Conservation (phyloP, 2,797 vertebrate genomes). For the Melanotaenia parkinsoni region DNA sequence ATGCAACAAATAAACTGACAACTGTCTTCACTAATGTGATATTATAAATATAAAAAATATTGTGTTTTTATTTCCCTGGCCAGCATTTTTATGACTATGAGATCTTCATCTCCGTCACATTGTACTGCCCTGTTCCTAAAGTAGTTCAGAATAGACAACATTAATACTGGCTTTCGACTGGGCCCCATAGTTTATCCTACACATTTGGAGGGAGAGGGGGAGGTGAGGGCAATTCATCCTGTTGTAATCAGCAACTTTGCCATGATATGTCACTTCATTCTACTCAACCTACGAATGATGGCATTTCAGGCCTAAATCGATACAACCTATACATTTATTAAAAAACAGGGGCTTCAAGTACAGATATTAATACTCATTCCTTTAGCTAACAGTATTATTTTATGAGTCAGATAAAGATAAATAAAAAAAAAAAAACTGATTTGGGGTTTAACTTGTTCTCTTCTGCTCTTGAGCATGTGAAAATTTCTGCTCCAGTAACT, state of each 20-base stretch:
- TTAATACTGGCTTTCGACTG: not conserved
- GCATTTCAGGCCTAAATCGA: no score
- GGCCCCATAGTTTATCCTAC: not conserved
- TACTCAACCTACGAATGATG: not conserved
- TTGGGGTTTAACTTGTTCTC: not conserved
- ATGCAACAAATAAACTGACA: no score
- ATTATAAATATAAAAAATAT: no score
- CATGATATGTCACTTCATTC: not conserved
- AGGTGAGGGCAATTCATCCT: not conserved
- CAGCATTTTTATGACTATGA: no score
- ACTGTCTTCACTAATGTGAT: no score
- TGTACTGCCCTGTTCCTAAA: not conserved
- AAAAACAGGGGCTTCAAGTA: not conserved
- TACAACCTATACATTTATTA: no score
- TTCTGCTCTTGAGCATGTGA: not conserved
- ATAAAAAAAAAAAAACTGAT: not conserved
- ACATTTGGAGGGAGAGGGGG: not conserved
- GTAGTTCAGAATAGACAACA: not conserved
- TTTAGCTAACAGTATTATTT: not conserved
- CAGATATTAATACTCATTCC: not conserved
- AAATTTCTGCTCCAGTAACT: not conserved
- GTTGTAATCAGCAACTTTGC: not conserved
- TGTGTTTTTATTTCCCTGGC: no score
- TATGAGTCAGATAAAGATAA: not conserved
- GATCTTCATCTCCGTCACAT: not conserved